Conservation (phyloP, 1,140 invertebrate species). For the Drosophila gunungcola region DNA sequence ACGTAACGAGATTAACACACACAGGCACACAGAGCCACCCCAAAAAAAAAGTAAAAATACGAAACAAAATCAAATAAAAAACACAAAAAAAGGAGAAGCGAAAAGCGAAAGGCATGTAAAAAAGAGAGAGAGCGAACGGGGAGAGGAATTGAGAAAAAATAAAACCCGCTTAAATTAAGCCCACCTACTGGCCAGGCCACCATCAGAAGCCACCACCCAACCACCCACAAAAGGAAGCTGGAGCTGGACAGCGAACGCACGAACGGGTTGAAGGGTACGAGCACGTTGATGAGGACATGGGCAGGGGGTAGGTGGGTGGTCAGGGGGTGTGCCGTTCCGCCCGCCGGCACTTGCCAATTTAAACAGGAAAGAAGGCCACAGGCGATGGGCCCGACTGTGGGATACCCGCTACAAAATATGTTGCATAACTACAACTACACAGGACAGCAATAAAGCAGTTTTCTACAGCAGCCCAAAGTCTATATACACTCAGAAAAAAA, state of each 20-base stretch:
- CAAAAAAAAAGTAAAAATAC: slow-evolving; percentile 50
- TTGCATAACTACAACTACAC: background rate
- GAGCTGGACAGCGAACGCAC: slow-evolving; percentile 62
- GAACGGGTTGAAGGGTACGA: slow-evolving; percentile 54
- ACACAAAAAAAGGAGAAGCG: slow-evolving; percentile 46
- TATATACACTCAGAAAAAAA: too few species aligned
- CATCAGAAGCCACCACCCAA: slow-evolving; percentile 33
- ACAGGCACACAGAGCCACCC: slow-evolving; percentile 37
- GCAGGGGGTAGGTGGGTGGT: background rate
- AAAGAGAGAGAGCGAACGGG: slow-evolving; percentile 33
- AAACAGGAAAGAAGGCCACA: slow-evolving; percentile 19
- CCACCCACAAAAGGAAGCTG: slow-evolving; percentile 42
- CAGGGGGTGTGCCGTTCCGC: slow-evolving; percentile 62
- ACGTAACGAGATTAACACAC: slow-evolving; percentile 75
- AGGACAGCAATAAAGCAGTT: too few species aligned
- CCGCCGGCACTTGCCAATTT: slow-evolving; percentile 81
- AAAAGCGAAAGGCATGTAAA: slow-evolving; percentile 64
- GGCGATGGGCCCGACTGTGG: background rate
- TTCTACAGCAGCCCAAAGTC: too few species aligned
- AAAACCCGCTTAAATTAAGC: slow-evolving; percentile 83
- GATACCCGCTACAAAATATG: slow-evolving; percentile 6
- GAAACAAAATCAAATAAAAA: slow-evolving; percentile 75
- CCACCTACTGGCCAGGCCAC: slow-evolving; percentile 74
- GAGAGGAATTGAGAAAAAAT: slow-evolving; percentile 73
- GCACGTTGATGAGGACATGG: slow-evolving; percentile 10